A percentile compares a stretch with the other conserved stretches of the same genome.
Conservation (phyloP, 2,888 invertebrate genomes). For the Cantharis rufa region DNA sequence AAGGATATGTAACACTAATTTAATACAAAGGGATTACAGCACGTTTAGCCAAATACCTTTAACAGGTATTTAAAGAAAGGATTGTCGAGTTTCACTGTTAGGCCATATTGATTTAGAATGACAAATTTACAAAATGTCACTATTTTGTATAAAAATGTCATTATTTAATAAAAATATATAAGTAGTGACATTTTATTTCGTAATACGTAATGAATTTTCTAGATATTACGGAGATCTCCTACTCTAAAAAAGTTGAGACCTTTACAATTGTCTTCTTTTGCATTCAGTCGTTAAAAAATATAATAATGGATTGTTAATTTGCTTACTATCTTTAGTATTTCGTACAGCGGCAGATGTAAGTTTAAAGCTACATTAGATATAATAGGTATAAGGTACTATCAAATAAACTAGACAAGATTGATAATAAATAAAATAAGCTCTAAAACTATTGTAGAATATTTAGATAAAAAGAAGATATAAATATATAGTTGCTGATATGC, state of each 20-base stretch:
- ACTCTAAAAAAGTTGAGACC: conserved; percentile 42
- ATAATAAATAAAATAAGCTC: background rate
- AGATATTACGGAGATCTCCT: conserved; percentile 34
- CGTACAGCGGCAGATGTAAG: background rate
- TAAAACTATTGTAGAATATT: background rate
- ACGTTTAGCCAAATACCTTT: conserved; percentile 33
- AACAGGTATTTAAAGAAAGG: conserved; percentile 44
- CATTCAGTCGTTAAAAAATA: conserved; percentile 2
- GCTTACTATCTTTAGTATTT: background rate
- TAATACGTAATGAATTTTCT: conserved; percentile 4
- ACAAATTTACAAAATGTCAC: conserved; percentile 46
- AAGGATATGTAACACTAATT: conserved; percentile 29
- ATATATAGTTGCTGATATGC: background rate
- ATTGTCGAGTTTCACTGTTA: conserved; percentile 57
- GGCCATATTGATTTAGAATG: conserved; percentile 54
- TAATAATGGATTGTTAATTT: background rate
- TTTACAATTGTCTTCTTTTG: conserved; percentile 11
- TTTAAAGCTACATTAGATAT: background rate
- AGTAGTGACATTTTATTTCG: conserved; percentile 24
- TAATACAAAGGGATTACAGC: conserved; percentile 46
- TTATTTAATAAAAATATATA: conserved; percentile 39
- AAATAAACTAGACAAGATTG: background rate
- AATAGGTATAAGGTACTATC: background rate
- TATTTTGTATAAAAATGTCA: conserved; percentile 42
- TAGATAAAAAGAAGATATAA: background rate